Conservation (phyloP, 2,113 vertebrate species). For the Eleginops maclovinus region DNA sequence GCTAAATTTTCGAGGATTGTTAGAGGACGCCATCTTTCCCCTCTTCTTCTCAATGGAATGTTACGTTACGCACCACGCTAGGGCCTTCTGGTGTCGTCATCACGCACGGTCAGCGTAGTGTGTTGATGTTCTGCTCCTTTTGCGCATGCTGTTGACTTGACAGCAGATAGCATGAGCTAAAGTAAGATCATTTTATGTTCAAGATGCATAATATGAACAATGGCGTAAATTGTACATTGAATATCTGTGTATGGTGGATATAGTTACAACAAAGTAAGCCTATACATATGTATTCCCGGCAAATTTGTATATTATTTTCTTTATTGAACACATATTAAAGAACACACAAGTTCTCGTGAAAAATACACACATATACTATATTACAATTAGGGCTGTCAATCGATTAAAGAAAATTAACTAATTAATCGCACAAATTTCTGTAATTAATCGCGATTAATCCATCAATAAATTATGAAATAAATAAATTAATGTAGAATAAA, state of each 20-base stretch:
- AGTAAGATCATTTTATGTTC: too few species aligned
- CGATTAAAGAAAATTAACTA: too few species aligned
- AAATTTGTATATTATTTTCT: too few species aligned
- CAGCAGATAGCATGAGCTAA: background rate
- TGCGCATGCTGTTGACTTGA: constrained; percentile 15
- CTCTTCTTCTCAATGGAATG: constrained; percentile 88
- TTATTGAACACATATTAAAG: too few species aligned
- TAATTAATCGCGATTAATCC: too few species aligned
- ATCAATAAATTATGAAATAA: too few species aligned
- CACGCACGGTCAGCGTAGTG: constrained; percentile 60
- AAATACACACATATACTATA: too few species aligned
- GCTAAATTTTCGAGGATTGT: constrained; percentile 99
- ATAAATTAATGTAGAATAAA: too few species aligned
- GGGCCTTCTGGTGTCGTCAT: constrained; percentile 76
- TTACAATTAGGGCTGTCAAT: too few species aligned
- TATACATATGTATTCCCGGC: too few species aligned
- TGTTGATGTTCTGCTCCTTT: background rate
- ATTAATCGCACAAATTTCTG: too few species aligned
- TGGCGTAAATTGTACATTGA: background rate
- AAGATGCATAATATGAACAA: background rate
- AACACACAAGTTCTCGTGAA: too few species aligned
- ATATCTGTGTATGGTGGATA: background rate
- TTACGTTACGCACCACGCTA: constrained; percentile 81
- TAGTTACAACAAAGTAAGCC: background rate
- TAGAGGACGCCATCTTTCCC: constrained; percentile 96